Conservation (phyloP, 1,140 invertebrate species). For the Brachionus koreanus region DNA sequence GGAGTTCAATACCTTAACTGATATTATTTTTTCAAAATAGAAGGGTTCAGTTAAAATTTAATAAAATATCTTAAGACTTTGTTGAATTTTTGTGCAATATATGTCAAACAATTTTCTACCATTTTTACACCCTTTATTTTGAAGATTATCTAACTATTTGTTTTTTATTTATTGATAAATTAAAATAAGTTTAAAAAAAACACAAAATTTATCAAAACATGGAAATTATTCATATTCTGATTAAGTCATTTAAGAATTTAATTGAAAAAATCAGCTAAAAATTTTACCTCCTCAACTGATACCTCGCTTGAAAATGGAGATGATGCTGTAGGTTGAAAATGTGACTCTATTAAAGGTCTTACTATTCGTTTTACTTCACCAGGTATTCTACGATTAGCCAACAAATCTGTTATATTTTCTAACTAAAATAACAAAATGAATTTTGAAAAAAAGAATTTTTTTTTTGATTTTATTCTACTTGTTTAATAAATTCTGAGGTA, state of each 20-base stretch:
- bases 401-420: slow-evolving; percentile 6
- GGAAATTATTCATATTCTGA: background rate
- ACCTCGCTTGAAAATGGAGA: background rate
- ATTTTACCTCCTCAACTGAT: slow-evolving; percentile 10
- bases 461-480: slow-evolving; percentile 7
- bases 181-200: no score
- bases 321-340: background rate
- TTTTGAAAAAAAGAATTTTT: background rate
- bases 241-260: background rate
- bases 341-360: background rate
- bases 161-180: no score
- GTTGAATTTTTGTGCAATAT: no score
- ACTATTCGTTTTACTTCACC: slow-evolving; percentile 14
- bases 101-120: no score
- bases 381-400: slow-evolving; percentile 39
- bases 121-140: no score
- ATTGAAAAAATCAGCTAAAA: background rate
- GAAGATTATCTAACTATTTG: no score
- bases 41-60: no score
- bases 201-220: background rate
- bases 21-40: no score
- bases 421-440: background rate
- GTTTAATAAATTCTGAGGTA: slow-evolving; percentile 29
- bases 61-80: no score
- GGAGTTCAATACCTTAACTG: no score